Base-by-base conservation (phyloP, 1,140 invertebrate species). In the Steinernema feltiae region DNA sequence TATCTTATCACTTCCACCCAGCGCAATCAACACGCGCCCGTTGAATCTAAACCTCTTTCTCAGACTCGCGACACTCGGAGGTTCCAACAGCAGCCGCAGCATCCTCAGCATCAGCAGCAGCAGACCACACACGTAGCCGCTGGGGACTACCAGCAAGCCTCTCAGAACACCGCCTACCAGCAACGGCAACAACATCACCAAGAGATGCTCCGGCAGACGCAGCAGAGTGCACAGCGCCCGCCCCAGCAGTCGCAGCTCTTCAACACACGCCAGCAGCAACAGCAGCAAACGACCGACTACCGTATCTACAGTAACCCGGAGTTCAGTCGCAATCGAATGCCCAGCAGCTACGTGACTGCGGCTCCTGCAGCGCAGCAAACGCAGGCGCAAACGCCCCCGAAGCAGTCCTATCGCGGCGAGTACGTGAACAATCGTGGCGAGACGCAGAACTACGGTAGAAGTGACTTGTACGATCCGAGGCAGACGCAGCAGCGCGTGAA, bases 1-100 rank as follows among this genome's bases (percentile, higher is more conserved):
- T 63, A 63, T 63, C 53, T 63, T 63, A 63, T 63, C 53, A 41
- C 35, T 63, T 63, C 53, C 53, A 63, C 53, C 7, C 53, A 63
- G 7, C 53, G 53, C 12, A 63, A 63, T 21, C 7, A 63, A 21
- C 24, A 17, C 53, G 53, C 12, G 24, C 53, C 53, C 12, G 15
- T 63, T 27, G 53, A 63, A 63, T 63, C 53, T 63, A 63, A 63
- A 63, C 53, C 53, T 63, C 12, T 63, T 27, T 63, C 53, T 63
- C 53, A 63, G 53, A 15, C 53, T 63, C 53, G 53, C 24, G 53
- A 63, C 53, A 63, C 53, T 7, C 53, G 53, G 2, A 7, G 53
- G 3, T 27, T 63, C 53, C 7, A 41, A 7, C 18, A 7, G 35
- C 35, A 18, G 7, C n/a, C n/a, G n/a, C n/a, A n/a, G n/a, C n/a